Evolutionary conservation across 2,113 vertebrate genomes (phyloP), one percentile per base, ranked within the genome.

Genomic region (Cephalophus harveyi): DNA sequence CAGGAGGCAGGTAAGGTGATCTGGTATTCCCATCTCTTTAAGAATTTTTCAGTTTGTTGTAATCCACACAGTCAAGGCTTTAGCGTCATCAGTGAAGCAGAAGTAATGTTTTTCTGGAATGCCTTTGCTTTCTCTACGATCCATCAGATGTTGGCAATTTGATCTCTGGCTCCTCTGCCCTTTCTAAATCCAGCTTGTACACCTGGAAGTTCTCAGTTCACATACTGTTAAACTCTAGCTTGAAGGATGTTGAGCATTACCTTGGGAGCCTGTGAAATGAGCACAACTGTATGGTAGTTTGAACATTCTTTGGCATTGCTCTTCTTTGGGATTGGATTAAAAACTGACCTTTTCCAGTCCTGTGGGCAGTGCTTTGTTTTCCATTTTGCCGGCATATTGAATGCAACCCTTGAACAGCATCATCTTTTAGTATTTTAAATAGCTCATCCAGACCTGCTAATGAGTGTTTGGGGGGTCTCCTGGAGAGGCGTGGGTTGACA

Each of bases 331-430:
- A 23, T 10, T 71, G 64, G n/a, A 36, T 71, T 71, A 19, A 71
- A 71, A 71, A 71, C 9, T 12, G n/a, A 36, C 19, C 5, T 36
- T 71, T 71, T 36, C 4, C n/a, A 71, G 19, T 36, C 64, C 64
- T 23, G 33, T 36, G 64, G 64, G 19, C 64, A 36, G 19, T 6
- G 4, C n/a, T 67, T 36, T 71, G n/a, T 36, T 71, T 71, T 23
- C 19, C n/a, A 71, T 36, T 71, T 71, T 71, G 64, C n/a, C 0
- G 0, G 19, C n/a, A 11, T 36, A 36, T 36, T 71, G n/a, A 71
- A 11, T 36, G 64, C 12, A 36, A 23, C n/a, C 17, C 64, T 71
- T 71, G 36, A 36, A 23, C n/a, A 36, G n/a, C n/a, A 71, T 12
- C 64, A 71, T 23, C n/a, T 36, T 71, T 71, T 36, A 6, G n/a